Evolutionary conservation across 2,113 vertebrate species (phyloP), one percentile per base, ranked within the genome.

Genomic region (Lycaon pictus): DNA sequence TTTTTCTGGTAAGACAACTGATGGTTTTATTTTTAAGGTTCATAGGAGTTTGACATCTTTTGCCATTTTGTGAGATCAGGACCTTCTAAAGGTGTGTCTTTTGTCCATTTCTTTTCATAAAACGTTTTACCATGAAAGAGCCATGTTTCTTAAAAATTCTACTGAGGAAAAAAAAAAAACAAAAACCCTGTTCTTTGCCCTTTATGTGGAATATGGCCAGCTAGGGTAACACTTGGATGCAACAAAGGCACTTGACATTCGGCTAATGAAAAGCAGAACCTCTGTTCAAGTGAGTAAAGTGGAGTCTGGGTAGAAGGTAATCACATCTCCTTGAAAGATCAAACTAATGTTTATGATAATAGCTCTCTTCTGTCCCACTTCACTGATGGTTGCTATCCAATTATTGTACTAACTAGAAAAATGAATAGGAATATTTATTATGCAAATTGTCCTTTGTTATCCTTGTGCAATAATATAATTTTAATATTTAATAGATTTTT

Each of bases 381-480:
- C 79, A 77, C 62, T 88, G 63, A 72, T 88, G 85, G 69, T 48
- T 98, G 92, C 80, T 98, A 67, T 82, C 98, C 83, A 97, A 87
- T 98, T 81, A 95, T 81, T 81, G 20, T 72, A 62, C 81, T 93
- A 93, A 77, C 55, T 79, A 88, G 88, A 80, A 93, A 88, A 97
- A 85, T 90, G 53, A 86, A 86, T 20, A 94, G 32, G 62, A 96
- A 89, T 93, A 95, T 85, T 97, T 98, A 87, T 86, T 96, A 79
- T 81, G 35, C 69, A 92, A 89, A 95, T 93, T 96, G 69, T 86
- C 96, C 79, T 88, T 93, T 97, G 85, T 60, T 97, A 56, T 80
- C 27, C 77, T 94, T 96, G 22, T 85, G 69, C 62, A 93, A 72
- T 53, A 88, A 63, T 35, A 65, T 37, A 91, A 17, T 79, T 98